These are phyloP conservation scores for Elmis aenea DNA, from an alignment of 2,888 invertebrate species.

Conservation along the genomic window DNA sequence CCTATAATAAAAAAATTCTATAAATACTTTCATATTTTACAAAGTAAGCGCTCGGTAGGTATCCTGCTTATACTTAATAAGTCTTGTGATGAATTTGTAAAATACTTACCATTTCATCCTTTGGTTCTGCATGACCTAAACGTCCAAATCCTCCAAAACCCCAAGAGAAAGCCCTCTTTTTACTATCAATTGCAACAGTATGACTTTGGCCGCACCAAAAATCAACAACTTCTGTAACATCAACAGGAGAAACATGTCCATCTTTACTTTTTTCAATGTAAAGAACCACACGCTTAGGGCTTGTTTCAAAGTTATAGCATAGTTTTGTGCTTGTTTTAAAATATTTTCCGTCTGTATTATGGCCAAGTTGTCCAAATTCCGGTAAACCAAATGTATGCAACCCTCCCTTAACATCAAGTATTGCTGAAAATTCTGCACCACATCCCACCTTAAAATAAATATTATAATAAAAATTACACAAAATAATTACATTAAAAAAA, in stretches of 20 bases:
- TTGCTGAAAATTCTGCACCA: slow-evolving; percentile 89
- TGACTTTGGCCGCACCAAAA: slow-evolving; percentile 90
- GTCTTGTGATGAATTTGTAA: slow-evolving; percentile 2
- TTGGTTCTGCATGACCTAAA: slow-evolving; percentile 87
- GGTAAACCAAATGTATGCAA: slow-evolving; percentile 89
- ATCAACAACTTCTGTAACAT: slow-evolving; percentile 82
- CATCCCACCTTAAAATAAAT: slow-evolving; percentile 54
- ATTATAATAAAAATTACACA: slow-evolving; percentile 1
- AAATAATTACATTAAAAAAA: slow-evolving; percentile 1
- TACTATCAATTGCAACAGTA: slow-evolving; percentile 83
- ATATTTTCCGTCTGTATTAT: slow-evolving; percentile 93
- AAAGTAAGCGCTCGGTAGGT: too few species aligned
- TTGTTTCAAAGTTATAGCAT: slow-evolving; percentile 78
- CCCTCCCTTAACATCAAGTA: slow-evolving; percentile 83
- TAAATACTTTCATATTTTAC: background rate
- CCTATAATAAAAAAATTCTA: slow-evolving; percentile 27
- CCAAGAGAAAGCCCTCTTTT: slow-evolving; percentile 89
- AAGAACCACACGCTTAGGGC: slow-evolving; percentile 77
- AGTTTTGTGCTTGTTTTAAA: slow-evolving; percentile 86
- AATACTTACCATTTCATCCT: slow-evolving; percentile 81
- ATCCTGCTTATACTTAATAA: background rate
- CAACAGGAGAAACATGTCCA: slow-evolving; percentile 76
- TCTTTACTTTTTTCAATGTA: slow-evolving; percentile 87
- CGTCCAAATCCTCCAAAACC: slow-evolving; percentile 94
- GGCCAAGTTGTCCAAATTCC: slow-evolving; percentile 87